phyloP scores from a whole-genome alignment of 64 coral and sea anemone species.

The Astreopora myriophthalma region DNA sequence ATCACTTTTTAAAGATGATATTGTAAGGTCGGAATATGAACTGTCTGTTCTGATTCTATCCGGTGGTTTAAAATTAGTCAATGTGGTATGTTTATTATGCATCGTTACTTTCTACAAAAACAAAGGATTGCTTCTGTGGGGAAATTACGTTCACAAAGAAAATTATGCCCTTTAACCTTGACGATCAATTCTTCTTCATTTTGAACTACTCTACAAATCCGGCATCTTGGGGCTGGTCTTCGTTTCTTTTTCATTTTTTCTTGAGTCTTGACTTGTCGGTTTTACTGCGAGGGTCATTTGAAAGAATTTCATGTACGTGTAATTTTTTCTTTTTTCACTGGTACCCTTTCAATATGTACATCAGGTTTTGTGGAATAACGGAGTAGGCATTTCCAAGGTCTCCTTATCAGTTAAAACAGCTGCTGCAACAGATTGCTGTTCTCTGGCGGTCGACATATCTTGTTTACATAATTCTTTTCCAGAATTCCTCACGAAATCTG shows the following conservation, averaged over 20 bases:
- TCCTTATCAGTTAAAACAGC: constrained; percentile 50
- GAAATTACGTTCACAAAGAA: too few species aligned
- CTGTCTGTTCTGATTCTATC: too few species aligned
- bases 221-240: constrained; percentile 16
- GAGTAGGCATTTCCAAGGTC: constrained; percentile 8
- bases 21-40: too few species aligned
- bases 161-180: too few species aligned
- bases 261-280: too few species aligned
- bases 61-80: too few species aligned
- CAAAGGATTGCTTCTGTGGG: too few species aligned
- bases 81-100: too few species aligned
- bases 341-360: neutral
- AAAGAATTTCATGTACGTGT: neutral
- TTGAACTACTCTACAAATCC: neutral
- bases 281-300: neutral
- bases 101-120: too few species aligned
- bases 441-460: constrained; percentile 51
- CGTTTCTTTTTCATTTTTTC: constrained; percentile 2
- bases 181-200: too few species aligned
- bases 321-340: constrained; percentile 10
- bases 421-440: constrained; percentile 63
- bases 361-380: neutral
- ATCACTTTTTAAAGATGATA: too few species aligned
- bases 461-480: constrained; percentile 66
- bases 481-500: constrained; percentile 11